Evolutionary conservation across 2,113 vertebrate species (phyloP), one percentile per base, ranked within the genome.

Genomic region (Chunga burmeisteri): DNA sequence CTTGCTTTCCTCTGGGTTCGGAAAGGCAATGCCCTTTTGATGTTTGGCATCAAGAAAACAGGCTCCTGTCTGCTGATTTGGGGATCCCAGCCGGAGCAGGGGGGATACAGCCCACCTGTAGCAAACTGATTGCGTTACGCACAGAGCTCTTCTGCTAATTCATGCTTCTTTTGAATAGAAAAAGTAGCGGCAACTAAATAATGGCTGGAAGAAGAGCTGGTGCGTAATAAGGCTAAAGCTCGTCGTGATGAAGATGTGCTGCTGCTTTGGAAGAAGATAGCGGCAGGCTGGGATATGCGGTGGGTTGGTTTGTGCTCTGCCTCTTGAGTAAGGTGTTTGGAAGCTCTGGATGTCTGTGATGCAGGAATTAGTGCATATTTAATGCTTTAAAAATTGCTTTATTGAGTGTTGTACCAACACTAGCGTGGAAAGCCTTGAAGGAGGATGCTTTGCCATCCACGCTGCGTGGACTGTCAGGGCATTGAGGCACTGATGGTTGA

Each of bases 241-340:
- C 14, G 9, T 55, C 0, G 1, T 13, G 30, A 27, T 86, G 91
- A 67, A 86, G 90, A n/a, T 1, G 15, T 34, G 79, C 36, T 81
- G 77, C 88, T 90, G 75, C 65, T 70, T 46, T 32, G 62, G 91
- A 68, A 79, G 72, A 9, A 36, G 93, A 61, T 58, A 79, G 59
- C 58, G 10, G 5, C 2, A 5, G 47, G 4, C n/a, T 59, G 59
- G 36, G 27, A 2, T 19, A 1, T 11, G 40, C 59, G 0, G 0
- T 29, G 67, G 25, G 44, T 7, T 82, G 23, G 18, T 56, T 67
- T 3, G 3, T 56, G 59, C 50, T 80, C 73, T 61, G 67, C 53
- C 40, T 68, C 50, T 46, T 34, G 16, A 50, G 32, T 10, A 5
- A 50, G 46, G 13, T 3, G 10, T 49, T 27, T 19, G 65, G 73